Evolutionary conservation across 2,888 invertebrate species (phyloP), one percentile per base, ranked within the genome.

Genomic region (Pimpla rufipes): DNA sequence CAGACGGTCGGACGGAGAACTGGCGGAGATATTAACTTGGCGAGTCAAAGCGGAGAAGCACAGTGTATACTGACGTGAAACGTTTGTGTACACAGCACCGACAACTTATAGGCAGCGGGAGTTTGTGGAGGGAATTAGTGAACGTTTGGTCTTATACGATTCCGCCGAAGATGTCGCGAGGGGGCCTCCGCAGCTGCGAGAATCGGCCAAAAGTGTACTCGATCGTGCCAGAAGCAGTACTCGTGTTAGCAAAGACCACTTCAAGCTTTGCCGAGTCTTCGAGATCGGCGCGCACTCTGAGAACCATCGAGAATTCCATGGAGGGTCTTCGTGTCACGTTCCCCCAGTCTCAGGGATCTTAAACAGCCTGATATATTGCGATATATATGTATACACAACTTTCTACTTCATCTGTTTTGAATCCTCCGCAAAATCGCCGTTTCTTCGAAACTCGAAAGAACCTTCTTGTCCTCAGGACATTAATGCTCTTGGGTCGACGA

Each of bases 81-180:
- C 10, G 40, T 10, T 66, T 55, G 37, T 78, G 16, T 57, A 59
- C 42, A 45, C 29, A 16, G 8, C 35, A 47, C 47, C 11, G 59
- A 35, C 13, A 59, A 59, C 45, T 77, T 68, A 59, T 42, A 67
- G 59, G 42, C 59, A 40, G 40, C 37, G 8, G 29, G n/a, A 62
- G 68, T 79, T 29, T 47, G 66, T 37, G 29, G 13, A 57, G 57
- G 59, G 29, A 77, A 81, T 67, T 77, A 81, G 62, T 21, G 71
- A 81, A 76, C 57, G 57, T 77, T 81, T 77, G 81, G 66, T 67
- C 45, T 67, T 67, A 42, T 57, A 67, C 37, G 35, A 47, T n/a
- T 40, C 18, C 16, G 10, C 21, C 18, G 35, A 52, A 40, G 18
- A 11, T 11, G 16, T 62, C 18, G 42, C 42, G 21, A 40, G 13